These are phyloP conservation scores for Caenorhabditis auriculariae DNA, from an alignment of 2,888 invertebrate species.

Conservation along the genomic window DNA sequence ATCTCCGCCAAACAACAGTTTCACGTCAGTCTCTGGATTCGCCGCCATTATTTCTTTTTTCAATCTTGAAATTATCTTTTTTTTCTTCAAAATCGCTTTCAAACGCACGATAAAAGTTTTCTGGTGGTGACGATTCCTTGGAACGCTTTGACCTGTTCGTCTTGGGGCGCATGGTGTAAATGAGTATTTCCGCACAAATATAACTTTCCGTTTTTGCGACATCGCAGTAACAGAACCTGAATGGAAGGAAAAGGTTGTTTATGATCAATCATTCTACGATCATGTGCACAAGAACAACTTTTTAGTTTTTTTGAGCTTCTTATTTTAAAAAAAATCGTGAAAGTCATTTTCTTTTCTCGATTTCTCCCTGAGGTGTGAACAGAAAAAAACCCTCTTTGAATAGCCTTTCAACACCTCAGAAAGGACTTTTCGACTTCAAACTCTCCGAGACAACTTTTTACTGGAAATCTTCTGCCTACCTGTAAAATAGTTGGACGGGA, in stretches of 20 bases:
- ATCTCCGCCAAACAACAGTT: slow-evolving; percentile 82
- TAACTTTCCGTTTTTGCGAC: not conserved
- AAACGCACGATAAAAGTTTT: slow-evolving; percentile 7
- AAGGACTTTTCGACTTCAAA: no score
- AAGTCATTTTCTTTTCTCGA: no score
- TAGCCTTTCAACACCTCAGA: no score
- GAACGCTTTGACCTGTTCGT: slow-evolving; percentile 83
- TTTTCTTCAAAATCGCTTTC: slow-evolving; percentile 1
- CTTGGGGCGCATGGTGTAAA: slow-evolving; percentile 87
- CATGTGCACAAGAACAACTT: not conserved
- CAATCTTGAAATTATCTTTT: not conserved
- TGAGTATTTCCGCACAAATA: slow-evolving; percentile 80
- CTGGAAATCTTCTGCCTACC: no score
- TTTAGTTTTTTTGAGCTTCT: not conserved
- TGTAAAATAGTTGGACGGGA: slow-evolving; percentile 14
- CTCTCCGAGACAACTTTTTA: no score
- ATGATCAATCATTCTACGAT: not conserved
- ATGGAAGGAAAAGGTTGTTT: not conserved
- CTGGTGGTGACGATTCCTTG: slow-evolving; percentile 67
- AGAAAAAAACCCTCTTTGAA: no score
- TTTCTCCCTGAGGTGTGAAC: no score
- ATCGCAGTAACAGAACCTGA: slow-evolving; percentile 8
- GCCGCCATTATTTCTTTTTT: not conserved
- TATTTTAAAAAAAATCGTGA: not conserved
- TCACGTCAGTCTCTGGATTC: not conserved